phyloP scores from a whole-genome alignment of 1,140 invertebrate species.

The Anoplolepis gracilipes region DNA sequence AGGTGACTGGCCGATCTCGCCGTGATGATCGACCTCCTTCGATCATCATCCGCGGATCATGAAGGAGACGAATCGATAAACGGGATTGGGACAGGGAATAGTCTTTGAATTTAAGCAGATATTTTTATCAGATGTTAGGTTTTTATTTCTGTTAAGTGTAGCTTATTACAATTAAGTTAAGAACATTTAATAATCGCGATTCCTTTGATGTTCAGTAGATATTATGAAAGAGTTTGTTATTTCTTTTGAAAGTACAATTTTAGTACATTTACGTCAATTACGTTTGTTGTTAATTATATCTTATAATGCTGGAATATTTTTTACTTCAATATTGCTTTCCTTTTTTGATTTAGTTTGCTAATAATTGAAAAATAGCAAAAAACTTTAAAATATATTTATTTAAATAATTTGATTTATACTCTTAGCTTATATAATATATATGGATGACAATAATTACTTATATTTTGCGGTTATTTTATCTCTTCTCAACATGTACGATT shows the following conservation, averaged over 20 bases:
- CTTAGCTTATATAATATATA: background rate
- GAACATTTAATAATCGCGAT: background rate
- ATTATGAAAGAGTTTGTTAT: background rate
- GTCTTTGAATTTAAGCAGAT: background rate
- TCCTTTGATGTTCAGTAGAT: background rate
- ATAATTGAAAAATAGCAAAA: background rate
- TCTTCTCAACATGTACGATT: background rate
- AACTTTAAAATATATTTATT: background rate
- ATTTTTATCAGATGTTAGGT: background rate
- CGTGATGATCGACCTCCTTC: conserved; percentile 46
- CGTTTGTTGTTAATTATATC: background rate
- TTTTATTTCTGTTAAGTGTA: background rate
- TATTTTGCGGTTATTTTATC: background rate
- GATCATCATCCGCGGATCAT: conserved; percentile 54
- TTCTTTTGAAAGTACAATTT: background rate
- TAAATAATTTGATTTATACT: background rate
- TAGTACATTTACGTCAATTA: background rate
- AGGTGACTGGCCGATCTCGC: conserved; percentile 50
- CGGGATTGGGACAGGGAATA: conserved; percentile 11
- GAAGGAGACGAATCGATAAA: conserved; percentile 55
- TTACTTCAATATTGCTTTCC: background rate
- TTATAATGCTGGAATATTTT: background rate
- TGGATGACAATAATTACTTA: background rate
- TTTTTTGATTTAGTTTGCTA: background rate
- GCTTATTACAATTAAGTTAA: too few relatives aligned